Conservation (phyloP, 2,888 invertebrate genomes). For the Drosophila prolongata region DNA sequence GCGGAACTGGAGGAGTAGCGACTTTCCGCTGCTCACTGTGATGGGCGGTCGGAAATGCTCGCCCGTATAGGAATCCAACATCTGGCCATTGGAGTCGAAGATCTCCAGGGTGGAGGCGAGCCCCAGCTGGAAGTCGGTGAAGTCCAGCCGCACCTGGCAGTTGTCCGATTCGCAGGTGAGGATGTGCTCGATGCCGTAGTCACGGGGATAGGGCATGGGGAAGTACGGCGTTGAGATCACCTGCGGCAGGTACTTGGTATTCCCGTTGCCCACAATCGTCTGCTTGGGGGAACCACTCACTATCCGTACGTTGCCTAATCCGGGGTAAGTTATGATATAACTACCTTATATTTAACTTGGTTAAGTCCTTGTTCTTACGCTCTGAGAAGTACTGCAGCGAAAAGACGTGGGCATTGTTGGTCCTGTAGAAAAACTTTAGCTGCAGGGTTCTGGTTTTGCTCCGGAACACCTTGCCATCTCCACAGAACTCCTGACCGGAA, state of each 20-base stretch:
- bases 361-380: slow-evolving; percentile 84
- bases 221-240: slow-evolving; percentile 88
- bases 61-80: slow-evolving; percentile 88
- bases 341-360: no score
- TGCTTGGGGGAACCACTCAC: slow-evolving; percentile 85
- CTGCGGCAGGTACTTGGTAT: slow-evolving; percentile 83
- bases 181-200: slow-evolving; percentile 88
- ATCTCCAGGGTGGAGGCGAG: slow-evolving; percentile 89
- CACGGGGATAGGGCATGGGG: slow-evolving; percentile 88
- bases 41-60: slow-evolving; percentile 89
- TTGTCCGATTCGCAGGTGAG: slow-evolving; percentile 86
- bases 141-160: slow-evolving; percentile 87
- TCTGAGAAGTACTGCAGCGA: slow-evolving; percentile 88
- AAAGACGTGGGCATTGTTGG: slow-evolving; percentile 87
- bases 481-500: slow-evolving; percentile 87
- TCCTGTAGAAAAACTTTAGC: slow-evolving; percentile 87
- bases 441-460: slow-evolving; percentile 87
- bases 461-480: slow-evolving; percentile 85
- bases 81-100: slow-evolving; percentile 88
- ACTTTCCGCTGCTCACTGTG: slow-evolving; percentile 87
- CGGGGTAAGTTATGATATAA: background rate
- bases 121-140: slow-evolving; percentile 89
- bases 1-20: slow-evolving; percentile 88
- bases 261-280: slow-evolving; percentile 81
- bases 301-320: slow-evolving; percentile 87